Conservation (phyloP, 2,888 invertebrate genomes). For the Nomada ferruginata region DNA sequence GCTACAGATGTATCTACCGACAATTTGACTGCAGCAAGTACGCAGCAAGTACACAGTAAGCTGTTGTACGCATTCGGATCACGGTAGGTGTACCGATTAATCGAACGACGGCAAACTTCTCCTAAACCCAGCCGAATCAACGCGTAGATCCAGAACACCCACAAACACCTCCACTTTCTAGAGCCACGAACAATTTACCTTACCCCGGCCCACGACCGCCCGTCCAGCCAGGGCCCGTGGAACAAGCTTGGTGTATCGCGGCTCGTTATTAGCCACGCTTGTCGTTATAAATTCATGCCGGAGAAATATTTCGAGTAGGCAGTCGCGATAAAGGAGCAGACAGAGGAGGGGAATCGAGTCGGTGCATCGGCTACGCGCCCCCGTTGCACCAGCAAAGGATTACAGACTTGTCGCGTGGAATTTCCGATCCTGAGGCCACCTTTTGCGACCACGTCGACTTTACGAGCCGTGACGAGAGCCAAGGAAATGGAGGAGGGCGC, state of each 20-base stretch:
- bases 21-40: too few species aligned
- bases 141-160: not conserved
- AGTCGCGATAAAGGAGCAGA: slow-evolving; percentile 70
- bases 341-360: slow-evolving; percentile 17
- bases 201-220: slow-evolving; percentile 46
- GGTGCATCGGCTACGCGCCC: slow-evolving; percentile 50
- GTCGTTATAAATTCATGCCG: slow-evolving; percentile 76
- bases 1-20: too few species aligned
- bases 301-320: slow-evolving; percentile 79
- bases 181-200: not conserved
- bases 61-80: too few species aligned
- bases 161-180: not conserved
- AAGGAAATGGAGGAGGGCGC: slow-evolving; percentile 44
- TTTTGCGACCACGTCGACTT: slow-evolving; percentile 67
- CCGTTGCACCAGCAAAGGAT: slow-evolving; percentile 58
- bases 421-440: slow-evolving; percentile 62
- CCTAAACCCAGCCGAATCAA: too few species aligned
- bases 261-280: slow-evolving; percentile 66
- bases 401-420: slow-evolving; percentile 53
- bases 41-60: too few species aligned
- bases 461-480: slow-evolving; percentile 66
- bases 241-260: slow-evolving; percentile 49
- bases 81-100: too few species aligned
- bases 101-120: too few species aligned
- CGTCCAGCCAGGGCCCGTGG: slow-evolving; percentile 31